Evolutionary conservation across 2,888 invertebrate genomes (phyloP), one percentile per base, ranked within the genome.

Genomic region (Megamerina dolium): DNA sequence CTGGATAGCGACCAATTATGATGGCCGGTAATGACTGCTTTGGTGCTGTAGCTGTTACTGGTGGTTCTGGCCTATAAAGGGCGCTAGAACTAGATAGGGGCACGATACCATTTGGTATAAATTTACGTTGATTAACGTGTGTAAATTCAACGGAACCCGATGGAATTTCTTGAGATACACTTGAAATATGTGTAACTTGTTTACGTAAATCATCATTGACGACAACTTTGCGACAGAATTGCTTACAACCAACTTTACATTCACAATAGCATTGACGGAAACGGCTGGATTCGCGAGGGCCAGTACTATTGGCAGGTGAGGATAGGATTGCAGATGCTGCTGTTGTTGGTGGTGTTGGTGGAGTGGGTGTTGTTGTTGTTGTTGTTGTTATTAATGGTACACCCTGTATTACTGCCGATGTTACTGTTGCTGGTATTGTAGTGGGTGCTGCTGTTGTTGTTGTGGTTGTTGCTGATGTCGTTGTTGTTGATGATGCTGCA

Each of bases 221-320:
- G 4, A 53, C 43, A 1, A 59, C 59, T 45, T 66, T 64, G 26
- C 63, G 60, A 18, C 64, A 66, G 49, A 66, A 66, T 18, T 66
- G 60, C 46, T 60, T 66, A 48, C 65, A 66, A 29, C 63, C 61
- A 18, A 49, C 40, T 41, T 64, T 64, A 45, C 64, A 64, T 17
- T 66, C 64, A 29, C 61, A 64, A 40, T 64, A 64, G 47, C 64
- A 64, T 39, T 61, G 63, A 31, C 57, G 56, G 36, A 52, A 64
- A 1, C 43, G 37, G n/a, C n/a, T n/a, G 12, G 44, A 41, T 17
- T 30, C 14, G 1, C 18, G 4, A 23, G 35, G 21, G 6, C 41
- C 27, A 3, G 30, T 19, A n/a, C 21, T 18, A n/a, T 10, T 29
- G 1, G 42, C 34, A 13, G 21, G 17, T 9, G 13, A 2, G 9